Evolutionary conservation across 2,888 invertebrate species (phyloP).

Genomic region (Dendrolimus houi): DNA sequence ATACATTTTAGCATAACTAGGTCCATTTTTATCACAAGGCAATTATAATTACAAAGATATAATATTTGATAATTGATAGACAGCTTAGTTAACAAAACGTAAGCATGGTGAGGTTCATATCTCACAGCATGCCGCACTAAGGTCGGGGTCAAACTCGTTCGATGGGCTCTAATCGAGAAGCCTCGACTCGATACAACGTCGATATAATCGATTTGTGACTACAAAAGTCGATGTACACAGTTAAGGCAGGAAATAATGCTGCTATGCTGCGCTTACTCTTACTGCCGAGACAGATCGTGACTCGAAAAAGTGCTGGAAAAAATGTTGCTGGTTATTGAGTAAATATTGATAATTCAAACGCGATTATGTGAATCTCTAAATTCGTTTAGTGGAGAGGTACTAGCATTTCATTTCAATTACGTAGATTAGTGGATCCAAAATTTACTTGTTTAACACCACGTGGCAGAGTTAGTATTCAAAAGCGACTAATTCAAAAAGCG

Average conservation of each 20-base stretch:
- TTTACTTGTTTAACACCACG: no score
- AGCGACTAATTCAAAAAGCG: no score
- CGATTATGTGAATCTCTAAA: background rate
- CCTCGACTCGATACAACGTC: slow-evolving; percentile 23
- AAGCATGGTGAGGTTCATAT: slow-evolving; percentile 36
- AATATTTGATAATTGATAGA: slow-evolving; percentile 4
- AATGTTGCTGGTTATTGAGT: background rate
- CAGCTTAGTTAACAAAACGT: slow-evolving; percentile 25
- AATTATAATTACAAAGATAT: background rate
- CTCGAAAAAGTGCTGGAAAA: slow-evolving; percentile 7
- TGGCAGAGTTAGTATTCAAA: no score
- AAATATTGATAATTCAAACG: background rate
- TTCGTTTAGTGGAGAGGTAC: background rate
- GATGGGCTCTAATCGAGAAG: slow-evolving; percentile 36
- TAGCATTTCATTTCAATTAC: no score
- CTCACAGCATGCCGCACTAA: slow-evolving; percentile 24
- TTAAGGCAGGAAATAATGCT: slow-evolving; percentile 22
- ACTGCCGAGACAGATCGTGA: slow-evolving; percentile 27
- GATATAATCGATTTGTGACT: slow-evolving; percentile 41
- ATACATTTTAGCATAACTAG: no score
- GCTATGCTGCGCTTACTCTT: slow-evolving; percentile 16
- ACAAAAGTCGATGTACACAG: slow-evolving; percentile 17
- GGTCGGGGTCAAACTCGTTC: slow-evolving; percentile 48
- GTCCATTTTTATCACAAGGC: no score
- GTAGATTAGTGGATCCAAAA: no score